Conservation (phyloP, 53 echinoderm and acorn worm species). For the Glandiceps talaboti region DNA sequence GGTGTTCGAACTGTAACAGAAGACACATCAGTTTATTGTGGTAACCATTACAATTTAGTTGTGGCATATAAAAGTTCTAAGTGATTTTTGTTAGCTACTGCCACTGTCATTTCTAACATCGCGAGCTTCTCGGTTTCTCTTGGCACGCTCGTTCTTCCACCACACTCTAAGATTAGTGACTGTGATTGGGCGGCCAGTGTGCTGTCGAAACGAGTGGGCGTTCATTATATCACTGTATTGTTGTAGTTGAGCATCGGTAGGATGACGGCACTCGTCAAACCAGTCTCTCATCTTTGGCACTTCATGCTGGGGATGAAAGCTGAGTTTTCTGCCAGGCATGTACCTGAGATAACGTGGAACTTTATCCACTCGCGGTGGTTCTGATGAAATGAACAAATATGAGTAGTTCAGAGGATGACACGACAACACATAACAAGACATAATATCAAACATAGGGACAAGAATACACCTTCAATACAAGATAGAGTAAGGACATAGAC, state of each 20-base stretch:
- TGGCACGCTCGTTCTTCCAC: conserved; percentile 43
- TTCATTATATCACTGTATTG: conserved; percentile 26
- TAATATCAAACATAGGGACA: too few relatives aligned
- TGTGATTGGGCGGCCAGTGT: conserved; percentile 11
- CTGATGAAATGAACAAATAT: neutral
- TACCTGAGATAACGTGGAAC: neutral
- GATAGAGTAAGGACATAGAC: too few relatives aligned
- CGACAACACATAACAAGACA: too few relatives aligned
- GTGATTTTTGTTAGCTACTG: too few relatives aligned
- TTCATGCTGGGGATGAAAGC: conserved; percentile 28
- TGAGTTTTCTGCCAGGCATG: conserved; percentile 15
- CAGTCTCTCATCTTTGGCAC: conserved; percentile 27
- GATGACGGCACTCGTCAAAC: conserved; percentile 17
- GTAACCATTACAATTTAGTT: too few relatives aligned
- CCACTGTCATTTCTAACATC: neutral
- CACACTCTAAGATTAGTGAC: conserved; percentile 28
- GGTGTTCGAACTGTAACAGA: neutral
- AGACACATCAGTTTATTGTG: too few relatives aligned
- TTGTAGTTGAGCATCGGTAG: conserved; percentile 10
- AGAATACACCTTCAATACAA: too few relatives aligned
- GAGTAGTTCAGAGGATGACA: too few relatives aligned
- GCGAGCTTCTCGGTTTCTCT: conserved; percentile 5
- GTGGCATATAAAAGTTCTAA: too few relatives aligned
- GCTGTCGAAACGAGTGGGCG: conserved; percentile 1
- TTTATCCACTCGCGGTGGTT: neutral